Conservation (phyloP, 2,797 vertebrate species). For the Acrossocheilus fasciatus region DNA sequence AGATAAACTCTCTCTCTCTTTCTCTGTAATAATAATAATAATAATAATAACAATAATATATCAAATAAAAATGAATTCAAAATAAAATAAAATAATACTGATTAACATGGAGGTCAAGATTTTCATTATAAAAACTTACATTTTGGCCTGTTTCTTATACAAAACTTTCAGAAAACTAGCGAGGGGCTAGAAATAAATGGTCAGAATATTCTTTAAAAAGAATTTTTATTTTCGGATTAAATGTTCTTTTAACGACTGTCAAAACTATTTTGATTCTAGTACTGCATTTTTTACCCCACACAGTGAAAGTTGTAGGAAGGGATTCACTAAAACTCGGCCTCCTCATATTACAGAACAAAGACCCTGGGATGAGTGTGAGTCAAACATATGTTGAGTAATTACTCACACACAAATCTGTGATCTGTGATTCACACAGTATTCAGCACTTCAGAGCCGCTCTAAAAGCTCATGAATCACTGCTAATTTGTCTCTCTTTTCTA, state of each 20-base stretch:
- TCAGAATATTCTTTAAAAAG: neutral
- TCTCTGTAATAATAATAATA: neutral
- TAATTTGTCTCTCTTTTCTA: neutral
- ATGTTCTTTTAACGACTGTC: neutral
- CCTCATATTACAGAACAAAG: conserved; percentile 17
- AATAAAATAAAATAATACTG: neutral
- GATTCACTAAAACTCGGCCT: neutral
- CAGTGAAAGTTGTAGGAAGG: neutral
- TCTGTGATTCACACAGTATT: neutral
- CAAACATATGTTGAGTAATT: conserved; percentile 22
- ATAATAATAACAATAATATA: neutral
- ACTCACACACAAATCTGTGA: neutral
- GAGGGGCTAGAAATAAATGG: too few relatives aligned
- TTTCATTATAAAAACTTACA: neutral
- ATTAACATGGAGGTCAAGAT: neutral
- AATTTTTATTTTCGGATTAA: neutral
- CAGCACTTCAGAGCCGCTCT: neutral
- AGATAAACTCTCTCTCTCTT: neutral
- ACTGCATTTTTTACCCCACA: neutral
- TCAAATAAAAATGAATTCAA: neutral
- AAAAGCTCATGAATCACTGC: neutral
- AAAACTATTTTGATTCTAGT: neutral
- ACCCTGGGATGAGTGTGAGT: conserved; percentile 6
- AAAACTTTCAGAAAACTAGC: too few relatives aligned
- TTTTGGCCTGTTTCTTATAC: neutral